These are phyloP conservation scores for Otolemur crassicaudatus DNA, from an alignment of 2,797 vertebrate species.

Conservation along the genomic window DNA sequence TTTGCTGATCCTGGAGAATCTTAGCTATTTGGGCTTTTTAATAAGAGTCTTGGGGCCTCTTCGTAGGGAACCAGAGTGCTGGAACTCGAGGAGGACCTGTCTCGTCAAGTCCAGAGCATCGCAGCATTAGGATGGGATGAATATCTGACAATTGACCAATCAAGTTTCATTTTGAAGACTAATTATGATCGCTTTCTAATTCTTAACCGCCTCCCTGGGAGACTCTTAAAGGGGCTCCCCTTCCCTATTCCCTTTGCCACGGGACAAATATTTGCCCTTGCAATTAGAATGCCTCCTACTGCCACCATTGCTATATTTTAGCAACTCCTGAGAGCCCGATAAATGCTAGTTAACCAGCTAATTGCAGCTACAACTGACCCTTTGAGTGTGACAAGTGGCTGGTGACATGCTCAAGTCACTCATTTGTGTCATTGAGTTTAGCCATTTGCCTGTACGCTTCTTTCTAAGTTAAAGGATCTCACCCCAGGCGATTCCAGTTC, in stretches of 20 bases:
- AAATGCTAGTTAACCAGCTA: neutral
- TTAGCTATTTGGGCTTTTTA: constrained; percentile 23
- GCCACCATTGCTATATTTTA: neutral
- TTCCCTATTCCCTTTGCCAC: neutral
- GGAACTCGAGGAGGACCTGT: neutral
- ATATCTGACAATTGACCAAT: neutral
- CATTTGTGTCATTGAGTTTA: neutral
- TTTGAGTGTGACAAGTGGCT: constrained; percentile 52
- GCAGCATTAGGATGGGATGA: rapidly evolving
- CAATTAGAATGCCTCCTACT: neutral
- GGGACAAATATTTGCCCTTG: constrained; percentile 1
- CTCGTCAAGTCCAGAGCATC: neutral
- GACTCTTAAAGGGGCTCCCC: neutral
- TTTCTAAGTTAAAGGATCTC: constrained; percentile 7
- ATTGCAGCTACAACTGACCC: constrained; percentile 7
- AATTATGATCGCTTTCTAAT: neutral
- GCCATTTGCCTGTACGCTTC: neutral
- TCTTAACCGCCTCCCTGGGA: neutral
- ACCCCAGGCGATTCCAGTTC: neutral
- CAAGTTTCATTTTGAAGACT: neutral
- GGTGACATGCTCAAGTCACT: constrained; percentile 38
- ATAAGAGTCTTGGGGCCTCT: neutral
- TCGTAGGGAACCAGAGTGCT: neutral
- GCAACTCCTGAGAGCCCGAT: neutral
- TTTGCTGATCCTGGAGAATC: constrained; percentile 64